phyloP scores from a whole-genome alignment of 2,797 vertebrate species.

The Alca torda region DNA sequence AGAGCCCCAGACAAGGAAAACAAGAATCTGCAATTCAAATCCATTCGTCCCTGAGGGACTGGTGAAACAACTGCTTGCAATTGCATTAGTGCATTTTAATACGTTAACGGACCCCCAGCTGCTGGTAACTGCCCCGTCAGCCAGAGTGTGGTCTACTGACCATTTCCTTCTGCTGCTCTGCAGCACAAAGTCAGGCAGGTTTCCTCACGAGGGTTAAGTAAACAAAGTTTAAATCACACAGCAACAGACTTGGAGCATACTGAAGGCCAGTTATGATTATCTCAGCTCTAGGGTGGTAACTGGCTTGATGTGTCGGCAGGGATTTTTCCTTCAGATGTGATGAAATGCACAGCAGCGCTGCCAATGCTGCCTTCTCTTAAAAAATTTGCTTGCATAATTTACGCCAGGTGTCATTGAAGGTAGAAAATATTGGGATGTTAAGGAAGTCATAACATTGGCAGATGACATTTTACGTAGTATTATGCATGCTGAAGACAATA shows the following conservation, averaged over 20 bases:
- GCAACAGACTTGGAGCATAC: background rate
- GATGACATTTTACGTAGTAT: constrained; percentile 39
- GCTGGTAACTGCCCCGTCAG: background rate
- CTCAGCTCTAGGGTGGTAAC: background rate
- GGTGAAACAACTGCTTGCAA: constrained; percentile 43
- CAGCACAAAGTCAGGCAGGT: background rate
- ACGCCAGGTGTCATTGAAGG: constrained; percentile 22
- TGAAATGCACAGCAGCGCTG: background rate
- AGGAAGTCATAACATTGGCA: constrained; percentile 50
- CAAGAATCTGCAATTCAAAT: constrained; percentile 56
- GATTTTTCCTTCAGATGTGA: background rate
- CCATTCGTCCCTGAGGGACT: background rate
- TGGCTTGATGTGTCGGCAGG: background rate
- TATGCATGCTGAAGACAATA: constrained; percentile 41
- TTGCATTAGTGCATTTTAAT: constrained; percentile 59
- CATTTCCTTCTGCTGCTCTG: background rate
- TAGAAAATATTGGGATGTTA: constrained; percentile 50
- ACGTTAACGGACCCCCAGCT: constrained; percentile 2
- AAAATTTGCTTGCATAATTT: constrained; percentile 18
- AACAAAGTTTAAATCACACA: constrained; percentile 35
- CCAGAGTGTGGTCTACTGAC: background rate
- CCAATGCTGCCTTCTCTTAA: background rate
- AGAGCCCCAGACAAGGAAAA: background rate
- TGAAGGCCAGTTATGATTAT: background rate
- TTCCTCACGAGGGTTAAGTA: background rate